Evolutionary conservation across 2,797 vertebrate genomes (phyloP).

Genomic region (Natrix natrix): DNA sequence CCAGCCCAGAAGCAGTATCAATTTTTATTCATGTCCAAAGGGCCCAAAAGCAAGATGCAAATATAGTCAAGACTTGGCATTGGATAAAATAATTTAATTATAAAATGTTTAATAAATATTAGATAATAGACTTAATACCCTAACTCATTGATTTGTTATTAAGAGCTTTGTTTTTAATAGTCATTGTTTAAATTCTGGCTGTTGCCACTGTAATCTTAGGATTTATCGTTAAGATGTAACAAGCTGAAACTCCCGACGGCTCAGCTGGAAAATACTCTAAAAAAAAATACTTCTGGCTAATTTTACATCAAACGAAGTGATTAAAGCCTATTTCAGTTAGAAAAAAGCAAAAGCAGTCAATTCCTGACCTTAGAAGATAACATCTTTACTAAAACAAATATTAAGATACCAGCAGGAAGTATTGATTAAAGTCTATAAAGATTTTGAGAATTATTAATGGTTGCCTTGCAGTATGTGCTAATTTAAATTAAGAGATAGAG

Average conservation of each 20-base stretch:
- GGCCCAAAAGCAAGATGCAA: neutral
- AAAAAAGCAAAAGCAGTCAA: neutral
- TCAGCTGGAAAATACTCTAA: neutral
- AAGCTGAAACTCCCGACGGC: neutral
- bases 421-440: neutral
- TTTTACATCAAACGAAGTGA: neutral
- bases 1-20: neutral
- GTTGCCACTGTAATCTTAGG: neutral
- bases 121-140: neutral
- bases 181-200: neutral
- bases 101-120: neutral
- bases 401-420: neutral
- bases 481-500: neutral
- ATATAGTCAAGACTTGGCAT: neutral
- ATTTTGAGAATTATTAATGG: neutral
- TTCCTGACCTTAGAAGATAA: neutral
- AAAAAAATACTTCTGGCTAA: neutral
- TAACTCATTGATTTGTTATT: neutral
- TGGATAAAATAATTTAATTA: neutral
- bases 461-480: neutral
- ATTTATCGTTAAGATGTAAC: neutral
- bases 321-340: neutral
- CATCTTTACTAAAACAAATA: neutral
- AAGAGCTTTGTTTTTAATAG: neutral
- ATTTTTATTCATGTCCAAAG: neutral